A percentile compares a stretch with the other conserved stretches of the same genome.
These are phyloP conservation scores for Elysia crispata DNA, from an alignment of 2,888 invertebrate genomes.

Conservation along the genomic window DNA sequence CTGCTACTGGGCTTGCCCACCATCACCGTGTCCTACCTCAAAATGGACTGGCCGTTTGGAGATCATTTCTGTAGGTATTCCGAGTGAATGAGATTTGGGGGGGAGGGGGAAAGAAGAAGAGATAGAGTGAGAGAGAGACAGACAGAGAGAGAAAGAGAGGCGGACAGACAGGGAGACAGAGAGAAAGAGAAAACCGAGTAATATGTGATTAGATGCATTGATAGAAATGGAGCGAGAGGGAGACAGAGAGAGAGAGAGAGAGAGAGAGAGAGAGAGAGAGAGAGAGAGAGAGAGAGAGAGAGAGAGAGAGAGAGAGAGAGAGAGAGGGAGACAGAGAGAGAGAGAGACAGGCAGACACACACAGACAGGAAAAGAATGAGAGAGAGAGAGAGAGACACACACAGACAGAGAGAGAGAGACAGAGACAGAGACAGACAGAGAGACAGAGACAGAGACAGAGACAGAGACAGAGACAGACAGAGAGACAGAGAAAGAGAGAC, in stretches of 20 bases:
- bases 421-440: no score
- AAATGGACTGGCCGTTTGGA: constrained; percentile 90
- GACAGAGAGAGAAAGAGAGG: constrained; percentile 2
- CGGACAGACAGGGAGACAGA: neutral
- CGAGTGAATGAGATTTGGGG: neutral
- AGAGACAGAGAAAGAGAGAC: no score
- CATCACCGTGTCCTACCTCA: constrained; percentile 90
- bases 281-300: neutral
- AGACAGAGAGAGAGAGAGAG: no score
- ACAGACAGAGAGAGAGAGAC: no score
- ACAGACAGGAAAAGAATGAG: no score
- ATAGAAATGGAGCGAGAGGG: neutral
- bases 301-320: neutral
- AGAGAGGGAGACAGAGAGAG: neutral
- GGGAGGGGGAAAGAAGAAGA: neutral
- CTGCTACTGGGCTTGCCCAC: constrained; percentile 93
- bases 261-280: neutral
- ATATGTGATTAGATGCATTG: neutral
- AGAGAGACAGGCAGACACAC: neutral
- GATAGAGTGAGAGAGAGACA: constrained; percentile 7
- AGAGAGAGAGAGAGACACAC: no score
- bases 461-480: no score
- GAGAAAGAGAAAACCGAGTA: neutral
- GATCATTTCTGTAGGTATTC: constrained; percentile 87
- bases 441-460: no score